phyloP scores from a whole-genome alignment of 2,888 invertebrate species.

The Eupithecia vulgata region DNA sequence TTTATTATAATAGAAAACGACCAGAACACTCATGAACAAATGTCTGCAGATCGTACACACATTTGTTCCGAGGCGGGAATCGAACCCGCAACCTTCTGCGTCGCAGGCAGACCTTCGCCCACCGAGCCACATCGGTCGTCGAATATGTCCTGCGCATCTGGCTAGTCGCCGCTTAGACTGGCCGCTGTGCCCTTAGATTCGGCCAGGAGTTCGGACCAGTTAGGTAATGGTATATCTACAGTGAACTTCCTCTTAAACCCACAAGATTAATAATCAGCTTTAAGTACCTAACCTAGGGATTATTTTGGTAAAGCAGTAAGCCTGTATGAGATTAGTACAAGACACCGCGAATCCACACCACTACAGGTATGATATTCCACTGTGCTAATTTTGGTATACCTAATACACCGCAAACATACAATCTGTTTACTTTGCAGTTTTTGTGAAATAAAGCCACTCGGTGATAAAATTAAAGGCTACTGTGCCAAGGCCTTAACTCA shows the following conservation, averaged over 20 bases:
- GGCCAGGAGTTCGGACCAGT: neutral
- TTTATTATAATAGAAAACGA: no score
- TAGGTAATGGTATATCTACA: neutral
- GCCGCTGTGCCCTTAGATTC: neutral
- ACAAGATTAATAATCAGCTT: neutral
- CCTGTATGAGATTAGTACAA: neutral
- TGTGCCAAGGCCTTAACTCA: slow-evolving; percentile 63
- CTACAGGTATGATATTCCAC: slow-evolving; percentile 4
- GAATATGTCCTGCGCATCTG: neutral
- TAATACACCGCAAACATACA: neutral
- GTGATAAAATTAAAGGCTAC: slow-evolving; percentile 9
- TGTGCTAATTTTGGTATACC: neutral
- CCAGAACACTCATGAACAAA: no score
- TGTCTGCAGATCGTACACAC: no score
- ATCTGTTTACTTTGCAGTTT: slow-evolving; percentile 7
- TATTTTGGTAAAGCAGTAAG: neutral
- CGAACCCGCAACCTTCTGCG: no score
- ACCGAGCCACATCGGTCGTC: no score
- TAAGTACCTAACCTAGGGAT: neutral
- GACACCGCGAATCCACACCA: neutral
- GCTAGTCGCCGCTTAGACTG: neutral
- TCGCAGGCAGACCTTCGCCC: no score
- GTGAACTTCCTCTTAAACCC: neutral
- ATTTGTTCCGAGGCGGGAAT: no score
- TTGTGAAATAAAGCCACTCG: neutral